phyloP scores from a whole-genome alignment of 1,140 invertebrate genomes.

The Andricus grossulariae region DNA sequence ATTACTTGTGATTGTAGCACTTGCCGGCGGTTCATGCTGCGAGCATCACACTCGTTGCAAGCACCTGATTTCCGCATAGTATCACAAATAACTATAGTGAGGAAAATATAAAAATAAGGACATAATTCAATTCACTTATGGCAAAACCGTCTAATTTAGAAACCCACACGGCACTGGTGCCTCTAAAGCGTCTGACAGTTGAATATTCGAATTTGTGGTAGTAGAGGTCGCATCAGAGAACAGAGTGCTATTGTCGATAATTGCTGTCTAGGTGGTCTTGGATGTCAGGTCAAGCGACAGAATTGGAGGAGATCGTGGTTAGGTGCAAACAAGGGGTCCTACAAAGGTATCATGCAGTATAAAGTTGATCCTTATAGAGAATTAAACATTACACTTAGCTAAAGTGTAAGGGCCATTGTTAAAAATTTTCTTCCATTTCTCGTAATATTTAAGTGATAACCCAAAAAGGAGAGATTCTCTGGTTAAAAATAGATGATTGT shows the following conservation, averaged over 20 bases:
- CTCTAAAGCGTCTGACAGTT: slow-evolving; percentile 8
- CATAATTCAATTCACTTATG: background rate
- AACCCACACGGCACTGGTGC: background rate
- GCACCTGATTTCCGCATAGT: too few species aligned
- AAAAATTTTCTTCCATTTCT: background rate
- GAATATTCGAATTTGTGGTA: slow-evolving; percentile 23
- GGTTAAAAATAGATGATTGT: too few species aligned
- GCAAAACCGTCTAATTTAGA: background rate
- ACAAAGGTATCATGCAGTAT: background rate
- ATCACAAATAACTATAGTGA: too few species aligned
- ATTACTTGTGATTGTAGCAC: too few species aligned
- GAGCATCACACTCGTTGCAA: too few species aligned
- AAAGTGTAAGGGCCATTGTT: background rate
- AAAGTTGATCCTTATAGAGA: background rate
- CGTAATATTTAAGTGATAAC: background rate
- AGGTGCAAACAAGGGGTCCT: background rate
- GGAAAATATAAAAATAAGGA: background rate
- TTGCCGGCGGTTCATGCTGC: too few species aligned
- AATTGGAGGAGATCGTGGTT: slow-evolving; percentile 22
- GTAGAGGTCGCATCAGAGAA: background rate
- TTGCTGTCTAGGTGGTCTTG: slow-evolving; percentile 20
- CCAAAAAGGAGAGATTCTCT: too few species aligned
- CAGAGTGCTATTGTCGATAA: slow-evolving; percentile 26
- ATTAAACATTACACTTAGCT: background rate
- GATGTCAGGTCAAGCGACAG: slow-evolving; percentile 30